Base-by-base conservation (phyloP, 1,140 invertebrate genomes). In the Nasonia longicornis region DNA sequence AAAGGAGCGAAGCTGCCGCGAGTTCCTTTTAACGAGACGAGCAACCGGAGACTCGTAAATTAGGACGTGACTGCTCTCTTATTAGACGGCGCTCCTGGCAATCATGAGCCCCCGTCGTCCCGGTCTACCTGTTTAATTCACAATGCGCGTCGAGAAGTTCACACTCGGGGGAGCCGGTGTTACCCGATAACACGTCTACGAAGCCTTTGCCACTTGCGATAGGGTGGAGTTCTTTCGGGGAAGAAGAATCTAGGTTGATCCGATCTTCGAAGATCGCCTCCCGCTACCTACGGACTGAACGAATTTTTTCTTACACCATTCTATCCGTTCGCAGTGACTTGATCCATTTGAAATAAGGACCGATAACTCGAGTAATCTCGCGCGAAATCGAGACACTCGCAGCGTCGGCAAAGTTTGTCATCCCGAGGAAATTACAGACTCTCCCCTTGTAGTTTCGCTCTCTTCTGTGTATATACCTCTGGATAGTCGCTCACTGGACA, bases 41-140 rank as follows among this genome's bases (percentile, higher is more conserved):
- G 42, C 71, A 73, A 26, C 38, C 42, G 14, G 71, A 73, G 42
- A 48, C n/a, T 31, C 71, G 71, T 73, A 48, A 73, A 73, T 48
- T 73, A 73, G n/a, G 45, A 52, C 38, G 42, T 48, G 42, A 73
- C 42, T 73, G 42, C 71, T 73, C 38, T 48, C 71, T 73, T 73
- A 73, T 73, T 73, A 70, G 69, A 14, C 31, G 16, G 20, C 16
- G 29, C 14, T 38, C 16, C 35, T 70, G 12, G 31, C 16, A 35
- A 70, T 70, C 29, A 70, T 70, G 12, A 70, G 29, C 31, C 26
- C 26, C 35, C 31, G 69, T 70, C 69, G 35, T 70, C 69, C 16
- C 35, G 29, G 16, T 70, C 69, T n/a, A 8, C 31, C 69, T 70
- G 31, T 70, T 70, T 70, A 38, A 70, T 38, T 70, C 69, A n/a